Conservation (phyloP, 2,797 vertebrate genomes). For the Sitta carolinensis region DNA sequence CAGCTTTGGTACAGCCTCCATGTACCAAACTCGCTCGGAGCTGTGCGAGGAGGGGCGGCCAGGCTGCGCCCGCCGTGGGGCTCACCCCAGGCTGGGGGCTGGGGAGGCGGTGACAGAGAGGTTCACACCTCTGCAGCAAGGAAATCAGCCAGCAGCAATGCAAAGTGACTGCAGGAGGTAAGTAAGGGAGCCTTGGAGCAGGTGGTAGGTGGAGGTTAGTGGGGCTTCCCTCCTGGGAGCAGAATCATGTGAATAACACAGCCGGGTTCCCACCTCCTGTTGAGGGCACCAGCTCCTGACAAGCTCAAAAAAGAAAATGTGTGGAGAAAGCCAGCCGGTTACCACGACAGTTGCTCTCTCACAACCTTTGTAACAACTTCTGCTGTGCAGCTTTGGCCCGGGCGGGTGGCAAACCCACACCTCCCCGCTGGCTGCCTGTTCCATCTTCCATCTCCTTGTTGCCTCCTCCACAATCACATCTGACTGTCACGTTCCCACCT, state of each 20-base stretch:
- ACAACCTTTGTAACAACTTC: not conserved
- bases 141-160: not conserved
- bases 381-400: not conserved
- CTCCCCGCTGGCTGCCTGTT: not conserved
- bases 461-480: conserved; percentile 36
- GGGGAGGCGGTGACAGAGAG: not conserved
- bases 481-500: conserved; percentile 29
- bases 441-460: not conserved
- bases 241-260: not conserved
- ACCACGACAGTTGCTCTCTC: not conserved
- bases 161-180: not conserved
- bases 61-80: accelerated
- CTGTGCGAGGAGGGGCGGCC: not conserved
- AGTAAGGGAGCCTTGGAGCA: not conserved
- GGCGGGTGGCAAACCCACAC: not conserved
- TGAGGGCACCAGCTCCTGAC: not conserved
- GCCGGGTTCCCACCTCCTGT: not conserved
- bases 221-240: not conserved
- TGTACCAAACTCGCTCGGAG: not conserved
- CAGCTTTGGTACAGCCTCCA: not conserved
- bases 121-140: not conserved
- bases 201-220: not conserved
- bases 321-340: not conserved
- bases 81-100: not conserved
- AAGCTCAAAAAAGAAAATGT: not conserved